Conservation (phyloP, 2,113 vertebrate species). For the Mastomys coucha region DNA sequence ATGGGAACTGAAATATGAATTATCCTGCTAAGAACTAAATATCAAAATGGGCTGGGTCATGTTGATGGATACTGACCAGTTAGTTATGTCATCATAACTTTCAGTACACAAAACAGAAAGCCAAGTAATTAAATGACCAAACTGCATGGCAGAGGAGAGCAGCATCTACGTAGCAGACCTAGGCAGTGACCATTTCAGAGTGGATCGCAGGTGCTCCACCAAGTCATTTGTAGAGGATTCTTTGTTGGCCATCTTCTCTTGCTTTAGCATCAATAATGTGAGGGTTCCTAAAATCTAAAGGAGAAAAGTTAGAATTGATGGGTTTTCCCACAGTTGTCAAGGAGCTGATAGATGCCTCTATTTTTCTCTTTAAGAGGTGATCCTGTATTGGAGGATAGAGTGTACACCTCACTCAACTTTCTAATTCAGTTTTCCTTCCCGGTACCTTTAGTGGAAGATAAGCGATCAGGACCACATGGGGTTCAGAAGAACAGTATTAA, state of each 20-base stretch:
- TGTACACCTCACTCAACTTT: neutral
- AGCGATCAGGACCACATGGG: neutral
- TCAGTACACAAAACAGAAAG: conserved; percentile 44
- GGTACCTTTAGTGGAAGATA: neutral
- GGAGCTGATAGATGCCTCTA: neutral
- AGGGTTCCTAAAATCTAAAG: neutral
- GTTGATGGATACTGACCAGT: conserved; percentile 13
- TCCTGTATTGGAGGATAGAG: neutral
- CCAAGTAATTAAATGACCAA: neutral
- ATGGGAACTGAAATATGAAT: neutral
- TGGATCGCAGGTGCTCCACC: neutral
- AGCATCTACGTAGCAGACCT: neutral
- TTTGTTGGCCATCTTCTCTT: neutral
- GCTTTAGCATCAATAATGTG: neutral
- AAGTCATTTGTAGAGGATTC: neutral
- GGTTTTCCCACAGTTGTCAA: conserved; percentile 11
- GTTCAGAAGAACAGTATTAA: neutral
- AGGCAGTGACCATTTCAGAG: neutral
- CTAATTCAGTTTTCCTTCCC: neutral
- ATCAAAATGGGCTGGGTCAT: neutral
- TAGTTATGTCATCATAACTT: conserved; percentile 11
- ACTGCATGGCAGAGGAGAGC: neutral
- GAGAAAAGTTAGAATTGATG: conserved; percentile 24
- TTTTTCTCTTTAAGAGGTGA: neutral
- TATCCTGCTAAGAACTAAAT: conserved; percentile 22